Base-by-base conservation (phyloP, 2,797 vertebrate species). In the Poeciliopsis paucimaculata region DNA sequence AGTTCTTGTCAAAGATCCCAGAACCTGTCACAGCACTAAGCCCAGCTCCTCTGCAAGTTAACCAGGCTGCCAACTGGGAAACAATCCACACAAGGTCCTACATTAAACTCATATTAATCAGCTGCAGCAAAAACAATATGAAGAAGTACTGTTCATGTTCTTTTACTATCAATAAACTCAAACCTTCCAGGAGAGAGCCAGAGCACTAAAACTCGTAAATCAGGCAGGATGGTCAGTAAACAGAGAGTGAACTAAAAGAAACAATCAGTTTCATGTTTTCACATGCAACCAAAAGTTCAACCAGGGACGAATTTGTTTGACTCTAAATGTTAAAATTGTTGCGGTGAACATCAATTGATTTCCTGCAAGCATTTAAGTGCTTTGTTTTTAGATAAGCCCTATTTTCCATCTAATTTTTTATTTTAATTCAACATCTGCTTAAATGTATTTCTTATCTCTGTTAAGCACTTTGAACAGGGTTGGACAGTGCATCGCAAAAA, bases 1-100 rank as follows among this genome's bases (percentile, higher is more conserved):
- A 15, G 41, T 70, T 71, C 68, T 71, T 68, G 64, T 41, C 18
- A 23, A 68, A 71, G 39, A 71, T 71, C 68, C 68, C 68, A 71
- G 68, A 71, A 71, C 6, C 68, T 71, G 39, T 45, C 68, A 31
- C 23, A 43, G 20, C 41, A 43, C 12, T 28, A 71, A 71, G 68
- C 68, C 41, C 68, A 3, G 36, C 10, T 68, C 23, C 64, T 68
- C 34, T 31, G 57, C 57, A 62, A 34, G 31, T 20, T 36, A 36
- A 36, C 16, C 34, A 20, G 62, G 31, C 62, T 64, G 34, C 31
- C 34, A 64, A 20, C 10, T 20, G 16, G 18, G 7, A 60, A 60
- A 16, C 39, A 26, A 68, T 23, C 36, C 64, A 68, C 20, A 68
- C 64, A 68, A 68, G 10, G 20, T 68, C 26, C 64, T 41, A 68